Evolutionary conservation across 2,888 invertebrate genomes (phyloP).

Genomic region (Yponomeuta sedellus): DNA sequence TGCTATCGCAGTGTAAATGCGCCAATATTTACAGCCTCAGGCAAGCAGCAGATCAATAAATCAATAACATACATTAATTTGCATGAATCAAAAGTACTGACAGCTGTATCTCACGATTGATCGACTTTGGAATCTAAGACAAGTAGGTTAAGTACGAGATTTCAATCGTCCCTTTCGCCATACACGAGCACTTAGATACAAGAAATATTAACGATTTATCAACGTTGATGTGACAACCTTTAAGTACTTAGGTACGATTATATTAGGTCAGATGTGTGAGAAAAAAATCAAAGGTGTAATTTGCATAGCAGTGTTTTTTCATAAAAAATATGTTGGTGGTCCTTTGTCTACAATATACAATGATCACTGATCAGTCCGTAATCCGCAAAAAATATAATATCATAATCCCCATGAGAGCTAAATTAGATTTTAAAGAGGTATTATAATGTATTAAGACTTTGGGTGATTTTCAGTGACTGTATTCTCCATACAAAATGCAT

Average conservation of each 20-base stretch:
- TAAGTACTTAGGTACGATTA: background rate
- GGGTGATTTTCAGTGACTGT: no score
- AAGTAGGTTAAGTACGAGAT: background rate
- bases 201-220: background rate
- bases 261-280: background rate
- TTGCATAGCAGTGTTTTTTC: no score
- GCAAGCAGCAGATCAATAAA: background rate
- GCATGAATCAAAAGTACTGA: background rate
- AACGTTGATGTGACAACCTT: background rate
- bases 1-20: background rate
- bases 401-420: no score
- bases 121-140: background rate
- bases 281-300: no score
- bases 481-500: no score
- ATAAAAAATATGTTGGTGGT: no score
- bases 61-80: conserved; percentile 1
- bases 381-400: no score
- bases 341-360: no score
- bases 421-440: no score
- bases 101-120: background rate
- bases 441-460: no score
- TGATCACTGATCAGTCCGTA: no score
- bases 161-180: background rate
- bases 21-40: background rate
- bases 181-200: background rate